Percentiles rank a stretch among this genome's conserved stretches.
These are phyloP conservation scores for Morinoia aosen DNA, from an alignment of 2,888 invertebrate genomes.

Conservation along the genomic window DNA sequence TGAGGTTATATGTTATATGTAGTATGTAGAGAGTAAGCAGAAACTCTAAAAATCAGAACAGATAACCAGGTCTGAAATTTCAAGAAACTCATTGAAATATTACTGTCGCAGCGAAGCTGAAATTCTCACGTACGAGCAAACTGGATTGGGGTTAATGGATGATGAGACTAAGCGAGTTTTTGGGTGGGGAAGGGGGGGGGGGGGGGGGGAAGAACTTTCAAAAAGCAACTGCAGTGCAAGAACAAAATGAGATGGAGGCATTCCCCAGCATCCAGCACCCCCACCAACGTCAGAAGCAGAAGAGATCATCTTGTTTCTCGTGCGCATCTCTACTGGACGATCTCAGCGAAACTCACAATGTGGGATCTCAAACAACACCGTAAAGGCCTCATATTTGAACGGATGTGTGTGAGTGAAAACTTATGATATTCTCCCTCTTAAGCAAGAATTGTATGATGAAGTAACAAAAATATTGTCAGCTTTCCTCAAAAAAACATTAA, in stretches of 20 bases:
- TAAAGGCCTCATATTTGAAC: background rate
- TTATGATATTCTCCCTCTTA: background rate
- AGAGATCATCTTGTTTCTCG: background rate
- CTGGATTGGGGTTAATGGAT: background rate
- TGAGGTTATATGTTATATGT: no score
- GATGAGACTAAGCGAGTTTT: no score
- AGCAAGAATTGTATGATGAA: background rate
- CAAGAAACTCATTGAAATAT: background rate
- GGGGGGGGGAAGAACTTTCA: no score
- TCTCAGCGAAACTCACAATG: background rate
- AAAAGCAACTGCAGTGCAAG: no score
- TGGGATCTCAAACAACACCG: background rate
- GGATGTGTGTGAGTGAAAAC: background rate
- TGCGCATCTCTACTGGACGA: background rate
- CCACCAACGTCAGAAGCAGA: no score
- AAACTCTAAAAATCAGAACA: background rate
- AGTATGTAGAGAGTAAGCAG: no score
- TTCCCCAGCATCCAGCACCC: no score
- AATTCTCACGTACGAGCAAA: background rate
- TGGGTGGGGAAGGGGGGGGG: no score
- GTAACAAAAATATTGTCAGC: background rate
- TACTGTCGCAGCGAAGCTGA: background rate
- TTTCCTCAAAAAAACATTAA: background rate
- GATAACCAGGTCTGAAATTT: background rate
- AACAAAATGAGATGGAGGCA: no score